phyloP scores from a whole-genome alignment of 2,888 invertebrate genomes.

The Amorpha juglandis region DNA sequence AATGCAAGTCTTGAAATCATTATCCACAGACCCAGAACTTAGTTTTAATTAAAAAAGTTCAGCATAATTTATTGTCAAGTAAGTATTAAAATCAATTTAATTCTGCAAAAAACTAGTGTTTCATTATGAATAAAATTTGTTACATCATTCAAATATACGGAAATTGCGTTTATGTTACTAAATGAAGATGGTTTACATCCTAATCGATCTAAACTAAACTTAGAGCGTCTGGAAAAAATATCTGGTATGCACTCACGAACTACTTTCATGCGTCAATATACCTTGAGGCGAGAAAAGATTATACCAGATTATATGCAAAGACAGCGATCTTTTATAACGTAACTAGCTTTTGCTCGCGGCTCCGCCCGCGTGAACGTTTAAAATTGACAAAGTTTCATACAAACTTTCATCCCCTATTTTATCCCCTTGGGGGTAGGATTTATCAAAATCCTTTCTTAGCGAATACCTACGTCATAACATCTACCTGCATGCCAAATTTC shows the following conservation, averaged over 20 bases:
- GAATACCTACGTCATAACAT: no score
- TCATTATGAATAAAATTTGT: neutral
- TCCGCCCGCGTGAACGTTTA: no score
- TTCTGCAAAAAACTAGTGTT: neutral
- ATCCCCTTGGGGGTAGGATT: no score
- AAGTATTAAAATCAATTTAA: neutral
- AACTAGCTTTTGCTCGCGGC: neutral
- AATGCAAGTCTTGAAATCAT: no score
- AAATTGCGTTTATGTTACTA: neutral
- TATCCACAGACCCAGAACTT: no score
- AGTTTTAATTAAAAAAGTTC: no score
- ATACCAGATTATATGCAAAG: slow-evolving; percentile 5
- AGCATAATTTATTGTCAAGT: no score
- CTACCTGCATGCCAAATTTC: no score
- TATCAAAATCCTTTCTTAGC: no score
- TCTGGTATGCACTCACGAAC: slow-evolving; percentile 6
- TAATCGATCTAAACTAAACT: slow-evolving; percentile 11
- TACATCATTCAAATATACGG: neutral
- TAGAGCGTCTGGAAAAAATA: slow-evolving; percentile 18
- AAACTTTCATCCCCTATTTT: no score
- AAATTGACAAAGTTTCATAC: no score
- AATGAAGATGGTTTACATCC: neutral
- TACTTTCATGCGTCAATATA: slow-evolving; percentile 24
- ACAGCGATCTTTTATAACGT: neutral
- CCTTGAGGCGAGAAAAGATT: slow-evolving; percentile 24